Conservation (phyloP, 2,888 invertebrate species). For the Lasioglossum calceatum region DNA sequence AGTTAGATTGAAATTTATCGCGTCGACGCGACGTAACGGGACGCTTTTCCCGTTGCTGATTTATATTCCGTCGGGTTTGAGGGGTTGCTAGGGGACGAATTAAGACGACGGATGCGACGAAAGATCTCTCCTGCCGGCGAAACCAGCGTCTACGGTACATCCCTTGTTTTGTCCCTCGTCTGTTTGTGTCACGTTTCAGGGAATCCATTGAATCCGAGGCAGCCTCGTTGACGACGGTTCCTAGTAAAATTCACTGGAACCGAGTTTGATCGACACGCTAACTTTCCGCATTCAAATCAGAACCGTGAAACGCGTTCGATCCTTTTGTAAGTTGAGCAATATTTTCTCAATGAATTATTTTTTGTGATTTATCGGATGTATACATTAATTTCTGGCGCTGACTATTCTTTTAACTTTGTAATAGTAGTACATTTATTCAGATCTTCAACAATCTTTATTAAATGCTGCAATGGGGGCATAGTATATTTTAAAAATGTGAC, state of each 20-base stretch:
- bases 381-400: too few species aligned
- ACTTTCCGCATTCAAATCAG: neutral
- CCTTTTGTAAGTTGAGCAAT: too few species aligned
- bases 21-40: conserved; percentile 15
- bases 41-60: conserved; percentile 24
- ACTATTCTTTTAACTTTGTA: too few species aligned
- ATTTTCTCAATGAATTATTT: too few species aligned
- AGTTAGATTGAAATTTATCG: conserved; percentile 51
- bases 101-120: conserved; percentile 27
- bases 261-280: neutral
- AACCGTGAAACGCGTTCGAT: too few species aligned
- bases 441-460: too few species aligned
- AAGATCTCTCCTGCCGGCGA: neutral
- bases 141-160: neutral
- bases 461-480: too few species aligned
- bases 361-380: too few species aligned
- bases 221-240: neutral
- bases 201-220: neutral
- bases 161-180: neutral
- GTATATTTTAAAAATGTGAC: too few species aligned
- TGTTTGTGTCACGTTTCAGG: neutral
- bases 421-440: too few species aligned
- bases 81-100: conserved; percentile 15
- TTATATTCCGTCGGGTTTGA: conserved; percentile 21
- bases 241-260: neutral